A percentile compares a stretch with the other conserved stretches of the same genome.
Evolutionary conservation across 2,113 vertebrate genomes (phyloP).

Genomic region (Myrmecophaga tridactyla): DNA sequence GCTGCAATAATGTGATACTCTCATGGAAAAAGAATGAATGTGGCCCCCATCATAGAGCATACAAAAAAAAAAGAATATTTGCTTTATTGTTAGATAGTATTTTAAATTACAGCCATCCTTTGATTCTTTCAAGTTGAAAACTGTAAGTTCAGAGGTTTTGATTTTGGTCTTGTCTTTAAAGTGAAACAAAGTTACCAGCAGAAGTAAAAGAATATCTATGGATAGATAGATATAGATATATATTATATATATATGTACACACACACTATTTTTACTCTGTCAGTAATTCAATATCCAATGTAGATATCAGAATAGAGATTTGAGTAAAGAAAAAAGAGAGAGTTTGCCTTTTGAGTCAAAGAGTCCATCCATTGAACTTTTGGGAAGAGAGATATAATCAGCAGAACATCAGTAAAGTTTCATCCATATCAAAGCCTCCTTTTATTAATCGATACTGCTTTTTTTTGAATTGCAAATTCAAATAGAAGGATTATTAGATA

Average conservation of each 20-base stretch:
- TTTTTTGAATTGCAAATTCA: neutral
- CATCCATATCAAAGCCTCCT: neutral
- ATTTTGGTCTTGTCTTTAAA: neutral
- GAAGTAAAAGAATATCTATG: too few species aligned
- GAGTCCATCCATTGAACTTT: neutral
- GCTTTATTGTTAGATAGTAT: neutral
- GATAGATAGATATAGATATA: too few species aligned
- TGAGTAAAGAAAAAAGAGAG: neutral
- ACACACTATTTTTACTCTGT: neutral
- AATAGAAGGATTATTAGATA: neutral
- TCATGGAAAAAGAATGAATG: too few species aligned
- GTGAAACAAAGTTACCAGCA: neutral
- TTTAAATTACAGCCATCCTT: neutral
- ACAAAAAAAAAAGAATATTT: too few species aligned
- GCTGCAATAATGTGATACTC: too few species aligned
- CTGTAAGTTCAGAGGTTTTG: neutral
- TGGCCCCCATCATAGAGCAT: too few species aligned
- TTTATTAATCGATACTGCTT: conserved; percentile 8
- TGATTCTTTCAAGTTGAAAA: neutral
- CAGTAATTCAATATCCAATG: neutral
- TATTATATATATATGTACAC: too few species aligned
- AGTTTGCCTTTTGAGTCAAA: neutral
- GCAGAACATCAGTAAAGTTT: conserved; percentile 10
- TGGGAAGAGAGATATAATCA: neutral
- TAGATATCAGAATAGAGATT: neutral